Percentiles rank a stretch among this genome's conserved stretches.
Conservation (phyloP, 2,113 vertebrate genomes). For the Rhabdornis inornatus region DNA sequence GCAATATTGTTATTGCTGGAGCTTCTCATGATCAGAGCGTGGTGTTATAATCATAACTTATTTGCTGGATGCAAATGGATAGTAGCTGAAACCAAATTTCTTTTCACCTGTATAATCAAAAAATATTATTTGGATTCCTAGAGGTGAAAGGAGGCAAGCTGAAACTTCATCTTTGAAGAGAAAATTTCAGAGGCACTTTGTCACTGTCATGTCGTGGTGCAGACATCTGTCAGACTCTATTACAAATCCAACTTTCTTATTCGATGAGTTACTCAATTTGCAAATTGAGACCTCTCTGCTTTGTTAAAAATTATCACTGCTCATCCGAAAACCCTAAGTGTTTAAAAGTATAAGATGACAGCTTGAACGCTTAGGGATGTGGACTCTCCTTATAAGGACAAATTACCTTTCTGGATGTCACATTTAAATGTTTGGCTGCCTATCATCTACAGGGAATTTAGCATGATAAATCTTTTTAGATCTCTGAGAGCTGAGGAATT, state of each 20-base stretch:
- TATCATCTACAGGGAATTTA: conserved; percentile 57
- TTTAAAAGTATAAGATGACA: conserved; percentile 61
- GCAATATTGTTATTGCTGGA: conserved; percentile 21
- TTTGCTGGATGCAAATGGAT: conserved; percentile 51
- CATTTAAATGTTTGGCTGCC: conserved; percentile 66
- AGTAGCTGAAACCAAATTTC: conserved; percentile 51
- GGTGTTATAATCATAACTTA: conserved; percentile 43
- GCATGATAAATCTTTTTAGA: conserved; percentile 61
- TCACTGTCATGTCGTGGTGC: conserved; percentile 58
- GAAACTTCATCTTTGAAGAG: conserved; percentile 65
- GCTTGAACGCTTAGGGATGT: conserved; percentile 52
- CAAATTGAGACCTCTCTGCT: conserved; percentile 65
- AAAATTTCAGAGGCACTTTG: conserved; percentile 66
- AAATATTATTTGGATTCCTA: conserved; percentile 62
- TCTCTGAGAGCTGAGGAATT: conserved; percentile 31
- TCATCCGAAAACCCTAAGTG: conserved; percentile 49
- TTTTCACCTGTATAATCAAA: conserved; percentile 57
- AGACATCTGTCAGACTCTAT: conserved; percentile 61
- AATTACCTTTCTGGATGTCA: conserved; percentile 64
- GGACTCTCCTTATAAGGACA: conserved; percentile 62
- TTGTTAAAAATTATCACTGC: conserved; percentile 62
- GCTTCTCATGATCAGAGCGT: not conserved
- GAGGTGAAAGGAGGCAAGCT: conserved; percentile 61
- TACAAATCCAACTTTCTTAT: conserved; percentile 63
- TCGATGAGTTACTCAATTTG: conserved; percentile 62